Evolutionary conservation across 1,140 invertebrate genomes (phyloP), one percentile per base, ranked within the genome.

Genomic region (Bombus haemorrhoidalis): DNA sequence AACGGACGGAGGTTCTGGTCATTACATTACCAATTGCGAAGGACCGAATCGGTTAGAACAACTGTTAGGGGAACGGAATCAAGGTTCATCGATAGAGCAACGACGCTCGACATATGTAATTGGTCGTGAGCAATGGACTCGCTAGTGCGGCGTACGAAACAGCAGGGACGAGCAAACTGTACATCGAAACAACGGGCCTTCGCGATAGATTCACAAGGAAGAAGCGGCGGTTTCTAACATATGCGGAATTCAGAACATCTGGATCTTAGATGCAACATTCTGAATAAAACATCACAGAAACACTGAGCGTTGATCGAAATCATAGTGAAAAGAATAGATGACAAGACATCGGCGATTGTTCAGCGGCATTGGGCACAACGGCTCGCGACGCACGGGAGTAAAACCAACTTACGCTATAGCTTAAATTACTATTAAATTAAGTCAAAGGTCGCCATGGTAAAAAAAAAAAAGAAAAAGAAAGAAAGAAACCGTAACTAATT

Each of bases 1-100:
- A 6, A 22, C 18, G 0, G 18, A 1, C 47, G 22, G 5, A 53
- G 47, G 1, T 22, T 53, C 22, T 22, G 47, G 18, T 53, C 47
- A 10, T 47, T 47, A 6, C 1, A 1, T 18, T 6, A 6, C 5
- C 47, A 47, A 1, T 1, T 47, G 6, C 15, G 0, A 15, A 18
- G 10, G 13, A 4, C 28, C 25, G 59, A 62, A 2, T 62, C 25
- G 13, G 4, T 62, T 13, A 5, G 28, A 28, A 28, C 0, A 5
- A 62, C 25, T 1, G 28, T 62, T 62, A 10, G 28, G 10, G 28
- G 10, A n/a, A 62, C 59, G 28, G 12, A n/a, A n/a, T 13, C 25
- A 2, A 2, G 59, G 28, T 62, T 62, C 28, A n/a, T 62, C 59
- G 59, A 28, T 62, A 13, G 59, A 62, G 59, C 28, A 71, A 39